These are phyloP conservation scores for Istiophorus platypterus DNA, from an alignment of 2,113 vertebrate species.

Conservation along the genomic window DNA sequence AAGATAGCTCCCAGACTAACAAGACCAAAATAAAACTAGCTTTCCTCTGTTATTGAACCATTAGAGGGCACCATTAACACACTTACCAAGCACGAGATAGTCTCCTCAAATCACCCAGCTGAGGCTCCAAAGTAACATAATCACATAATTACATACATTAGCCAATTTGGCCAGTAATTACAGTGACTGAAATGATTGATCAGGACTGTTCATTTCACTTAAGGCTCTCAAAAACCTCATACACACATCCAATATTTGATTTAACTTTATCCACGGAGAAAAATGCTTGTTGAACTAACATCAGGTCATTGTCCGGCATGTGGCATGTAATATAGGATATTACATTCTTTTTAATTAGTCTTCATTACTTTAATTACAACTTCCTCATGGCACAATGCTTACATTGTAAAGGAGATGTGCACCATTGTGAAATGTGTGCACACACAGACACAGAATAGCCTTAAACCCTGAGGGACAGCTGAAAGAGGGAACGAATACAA, in stretches of 20 bases:
- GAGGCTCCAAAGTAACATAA: conserved; percentile 1
- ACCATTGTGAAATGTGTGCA: neutral
- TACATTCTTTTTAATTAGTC: neutral
- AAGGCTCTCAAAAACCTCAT: conserved; percentile 5
- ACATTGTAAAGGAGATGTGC: neutral
- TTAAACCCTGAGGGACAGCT: conserved; percentile 50
- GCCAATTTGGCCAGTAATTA: conserved; percentile 30
- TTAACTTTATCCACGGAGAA: neutral
- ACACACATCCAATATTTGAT: conserved; percentile 20
- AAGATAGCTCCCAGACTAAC: neutral
- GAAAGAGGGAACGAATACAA: conserved; percentile 62
- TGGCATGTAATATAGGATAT: neutral
- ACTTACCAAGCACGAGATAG: conserved; percentile 12
- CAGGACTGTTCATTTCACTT: conserved; percentile 16
- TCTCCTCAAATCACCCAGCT: neutral
- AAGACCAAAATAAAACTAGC: no score
- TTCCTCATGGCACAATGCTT: neutral
- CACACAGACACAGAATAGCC: neutral
- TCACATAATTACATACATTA: conserved; percentile 38
- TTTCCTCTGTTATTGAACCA: conserved; percentile 8
- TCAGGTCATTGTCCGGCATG: neutral
- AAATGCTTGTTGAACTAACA: neutral
- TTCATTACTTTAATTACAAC: conserved; percentile 4
- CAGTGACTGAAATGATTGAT: conserved; percentile 22
- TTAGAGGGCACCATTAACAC: conserved; percentile 71